Base-by-base conservation (phyloP, 2,888 invertebrate genomes). In the Mesorhabditis belari region DNA sequence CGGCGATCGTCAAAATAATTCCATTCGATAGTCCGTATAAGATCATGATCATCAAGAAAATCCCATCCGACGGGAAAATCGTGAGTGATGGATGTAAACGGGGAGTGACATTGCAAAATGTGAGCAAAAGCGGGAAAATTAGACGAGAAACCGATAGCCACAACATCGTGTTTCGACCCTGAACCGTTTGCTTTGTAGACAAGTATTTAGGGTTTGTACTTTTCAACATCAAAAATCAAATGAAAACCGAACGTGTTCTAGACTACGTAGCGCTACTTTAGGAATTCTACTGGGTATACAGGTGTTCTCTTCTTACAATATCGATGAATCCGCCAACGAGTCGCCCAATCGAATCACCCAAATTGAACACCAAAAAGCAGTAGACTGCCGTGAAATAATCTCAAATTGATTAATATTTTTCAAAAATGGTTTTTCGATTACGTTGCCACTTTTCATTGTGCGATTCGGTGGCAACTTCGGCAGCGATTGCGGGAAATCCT, bases 311-410 rank as follows among this genome's bases (percentile, higher is more conserved):
- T 12, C 57, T 51, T 27, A 71, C 73, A 54, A 73, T 50, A 17
- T 58, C 29, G 6, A 70, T 49, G 5, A 60, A 52, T 19, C 60
- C 63, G 4, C 67, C 69, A 24, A 63, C 56, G 3, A 66, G 52
- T 52, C 73, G 26, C 4, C 73, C 73, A 17, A 69, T 53, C 25
- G 63, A 56, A 55, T 73, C 73, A 12, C 69, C 65, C n/a, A 62
- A 44, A 35, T 70, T 71, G 64, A 67, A 73, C 24, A 69, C 63
- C 12, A 73, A 64, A 51, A 73, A 73, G 21, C 70, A 70, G 56
- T 63, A 67, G 24, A 73, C 62, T 0, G 71, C 60, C 1, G 71
- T 64, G 65, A 73, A 73, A 50, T 71, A 73, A 3, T 62, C 73
- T 73, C 56, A 51, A 67, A 58, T 23, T 35, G n/a, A 12, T 44